Base-by-base conservation (phyloP, 2,113 vertebrate species). In the Galemys pyrenaicus region DNA sequence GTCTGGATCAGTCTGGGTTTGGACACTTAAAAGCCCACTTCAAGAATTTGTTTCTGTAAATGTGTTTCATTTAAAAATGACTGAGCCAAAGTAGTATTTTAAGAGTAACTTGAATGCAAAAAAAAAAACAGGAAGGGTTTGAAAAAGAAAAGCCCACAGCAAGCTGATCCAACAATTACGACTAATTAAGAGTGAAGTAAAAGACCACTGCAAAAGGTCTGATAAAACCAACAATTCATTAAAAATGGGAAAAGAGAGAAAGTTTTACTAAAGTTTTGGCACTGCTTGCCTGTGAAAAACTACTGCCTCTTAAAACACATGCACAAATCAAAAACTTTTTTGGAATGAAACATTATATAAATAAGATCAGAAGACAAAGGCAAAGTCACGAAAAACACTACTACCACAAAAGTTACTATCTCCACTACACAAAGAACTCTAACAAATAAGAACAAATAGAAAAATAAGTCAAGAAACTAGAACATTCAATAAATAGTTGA, bases 361-460 rank as follows among this genome's bases (percentile, higher is more conserved):
- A 62, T 49, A 73, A 94, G 15, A n/a, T 90, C 94, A 94, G 89
- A 94, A 83, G 62, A 85, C 37, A 91, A 81, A 87, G 19, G 49
- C 30, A 73, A 90, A 64, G 10, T 89, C n/a, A 58, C 68, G 20
- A 86, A 77, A 94, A 41, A 56, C 58, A 26, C 37, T 65, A 77
- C 65, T 54, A 30, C 17, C 11, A 64, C 3, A 65, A 46, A 68
- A 83, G 20, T 67, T 82, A 77, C 6, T 58, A n/a, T 22, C 20
- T 37, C 24, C 77, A 89, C 78, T 30, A 74, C 60, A 81, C 12
- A 51, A 77, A 78, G 24, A 71, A 1, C 24, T 68, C 75, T 93
- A 71, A 67, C 24, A 91, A 91, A 64, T 89, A 91, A 58, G 37
- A 92, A 58, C 10, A 39, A 44, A 82, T 9, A 73, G 35, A 41